Percentiles rank a stretch among this genome's conserved stretches.
These are phyloP conservation scores for Cuculus canorus DNA, from an alignment of 2,797 vertebrate genomes.

Conservation along the genomic window DNA sequence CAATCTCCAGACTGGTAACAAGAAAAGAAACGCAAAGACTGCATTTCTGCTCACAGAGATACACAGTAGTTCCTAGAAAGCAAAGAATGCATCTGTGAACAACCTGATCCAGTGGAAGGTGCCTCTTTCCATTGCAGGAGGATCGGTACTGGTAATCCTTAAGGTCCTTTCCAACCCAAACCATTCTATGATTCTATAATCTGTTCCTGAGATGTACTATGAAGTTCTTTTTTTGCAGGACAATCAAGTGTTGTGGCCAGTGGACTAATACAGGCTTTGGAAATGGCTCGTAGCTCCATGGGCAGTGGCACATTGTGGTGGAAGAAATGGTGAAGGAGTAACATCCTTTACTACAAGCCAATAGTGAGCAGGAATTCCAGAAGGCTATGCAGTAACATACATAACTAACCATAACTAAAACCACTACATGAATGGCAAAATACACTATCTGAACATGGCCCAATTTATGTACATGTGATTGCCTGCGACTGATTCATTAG, in stretches of 20 bases:
- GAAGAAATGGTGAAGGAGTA: not conserved
- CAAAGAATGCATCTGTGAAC: not conserved
- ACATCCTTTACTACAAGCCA: not conserved
- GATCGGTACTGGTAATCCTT: no score
- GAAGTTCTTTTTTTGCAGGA: not conserved
- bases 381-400: not conserved
- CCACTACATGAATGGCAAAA: not conserved
- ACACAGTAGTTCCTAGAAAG: constrained; percentile 13
- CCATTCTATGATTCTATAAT: no score
- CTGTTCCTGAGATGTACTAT: not conserved
- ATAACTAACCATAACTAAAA: not conserved
- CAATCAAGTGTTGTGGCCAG: fast-evolving
- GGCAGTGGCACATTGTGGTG: fast-evolving
- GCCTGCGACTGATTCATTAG: not conserved
- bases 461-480: not conserved
- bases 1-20: not conserved
- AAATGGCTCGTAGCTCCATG: fast-evolving
- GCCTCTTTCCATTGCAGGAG: no score
- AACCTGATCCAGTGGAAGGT: no score
- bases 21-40: not conserved
- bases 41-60: not conserved
- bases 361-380: not conserved
- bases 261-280: no score
- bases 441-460: not conserved
- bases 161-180: no score